These are phyloP conservation scores for Loris lydekkerianus DNA, from an alignment of 2,797 vertebrate species.

Conservation along the genomic window DNA sequence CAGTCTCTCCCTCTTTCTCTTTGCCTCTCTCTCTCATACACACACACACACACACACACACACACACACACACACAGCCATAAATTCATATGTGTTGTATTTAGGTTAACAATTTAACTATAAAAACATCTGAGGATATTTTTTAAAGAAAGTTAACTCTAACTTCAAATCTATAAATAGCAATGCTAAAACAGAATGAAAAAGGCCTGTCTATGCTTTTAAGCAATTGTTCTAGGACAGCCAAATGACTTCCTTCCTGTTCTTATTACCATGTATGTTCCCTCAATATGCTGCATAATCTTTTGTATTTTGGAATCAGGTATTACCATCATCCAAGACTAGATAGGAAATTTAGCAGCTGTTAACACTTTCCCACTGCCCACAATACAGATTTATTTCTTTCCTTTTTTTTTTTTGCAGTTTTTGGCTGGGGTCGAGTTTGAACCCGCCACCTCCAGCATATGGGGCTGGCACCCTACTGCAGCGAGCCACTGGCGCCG, in stretches of 20 bases:
- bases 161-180: neutral
- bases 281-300: neutral
- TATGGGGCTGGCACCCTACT: no score
- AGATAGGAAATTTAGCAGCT: constrained; percentile 9
- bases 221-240: constrained; percentile 22
- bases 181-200: neutral
- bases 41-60: neutral
- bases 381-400: neutral
- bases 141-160: constrained; percentile 32
- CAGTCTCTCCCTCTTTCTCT: neutral
- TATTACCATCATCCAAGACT: constrained; percentile 18
- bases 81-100: neutral
- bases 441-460: no score
- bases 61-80: neutral
- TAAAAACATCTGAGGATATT: neutral
- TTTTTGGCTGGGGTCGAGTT: no score
- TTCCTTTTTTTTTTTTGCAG: no score
- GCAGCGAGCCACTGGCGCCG: no score
- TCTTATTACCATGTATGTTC: neutral
- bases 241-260: constrained; percentile 4
- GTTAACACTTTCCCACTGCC: neutral
- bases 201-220: neutral
- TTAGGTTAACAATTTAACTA: constrained; percentile 37
- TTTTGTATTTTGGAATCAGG: neutral
- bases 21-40: neutral